Base-by-base conservation (phyloP, 2,797 vertebrate genomes). In the Sebastes trivittatus region DNA sequence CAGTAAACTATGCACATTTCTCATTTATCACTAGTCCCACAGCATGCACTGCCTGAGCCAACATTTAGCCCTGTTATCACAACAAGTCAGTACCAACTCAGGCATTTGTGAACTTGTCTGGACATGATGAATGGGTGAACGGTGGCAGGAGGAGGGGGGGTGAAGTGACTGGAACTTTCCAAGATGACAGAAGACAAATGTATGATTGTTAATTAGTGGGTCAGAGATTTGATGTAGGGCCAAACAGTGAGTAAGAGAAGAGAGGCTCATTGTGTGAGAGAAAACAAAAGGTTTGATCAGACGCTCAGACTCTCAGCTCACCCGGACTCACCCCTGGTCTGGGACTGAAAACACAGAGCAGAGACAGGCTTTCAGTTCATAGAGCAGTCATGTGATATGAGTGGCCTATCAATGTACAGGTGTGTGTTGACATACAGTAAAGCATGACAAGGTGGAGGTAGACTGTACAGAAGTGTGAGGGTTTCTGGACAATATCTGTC, bases 141-240 rank as follows among this genome's bases (percentile, higher is more conserved):
- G 7, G 13, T 46, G 54, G 36, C 46, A 34, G 18, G 14, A 3
- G 11, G 23, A 38, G 23, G 58, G 58, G 46, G 70, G 6, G 34
- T 30, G 52, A 34, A 68, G 72, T 34, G 55, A 71, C 80, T 85
- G 78, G 79, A 88, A 91, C 62, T 91, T 94, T 93, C 81, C 90
- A 83, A 78, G 65, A 83, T 78, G 84, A 88, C 84, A 77, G 54
- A 77, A 73, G 67, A 95, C 95, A 95, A 94, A 88, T 7, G 87
- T 83, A 22, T 87, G 87, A 94, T 93, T 95, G 94, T 96, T 61
- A 78, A 85, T 95, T 91, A 92, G 72, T 93, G 92, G 94, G 93
- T 93, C 88, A 89, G 89, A 73, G 80, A 79, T 82, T 88, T 95
- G 94, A 93, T 65, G 77, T 55, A 3, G 32, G 70, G 93, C 93